Evolutionary conservation across 2,888 invertebrate species (phyloP).

Genomic region (Eristalis pertinax): DNA sequence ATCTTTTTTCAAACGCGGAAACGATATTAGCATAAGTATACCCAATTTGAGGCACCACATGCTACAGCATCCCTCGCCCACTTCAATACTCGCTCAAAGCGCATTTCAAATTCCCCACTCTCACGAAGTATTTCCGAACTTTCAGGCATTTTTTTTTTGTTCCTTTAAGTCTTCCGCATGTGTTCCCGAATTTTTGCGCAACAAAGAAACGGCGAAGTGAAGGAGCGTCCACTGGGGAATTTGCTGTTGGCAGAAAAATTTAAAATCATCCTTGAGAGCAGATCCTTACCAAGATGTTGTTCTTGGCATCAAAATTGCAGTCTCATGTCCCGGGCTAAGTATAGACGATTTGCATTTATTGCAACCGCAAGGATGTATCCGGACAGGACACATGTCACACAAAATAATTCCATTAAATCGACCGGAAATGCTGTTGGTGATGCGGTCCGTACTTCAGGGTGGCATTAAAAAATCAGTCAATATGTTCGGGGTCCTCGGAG

Average conservation of each 20-base stretch:
- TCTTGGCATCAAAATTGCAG: not conserved
- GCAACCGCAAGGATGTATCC: conserved; percentile 1
- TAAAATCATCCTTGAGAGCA: not conserved
- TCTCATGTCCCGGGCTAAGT: not conserved
- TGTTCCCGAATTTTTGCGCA: conserved; percentile 6
- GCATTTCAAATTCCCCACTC: conserved; percentile 3
- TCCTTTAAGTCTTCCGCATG: not conserved
- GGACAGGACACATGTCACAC: not conserved
- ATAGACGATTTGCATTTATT: not conserved
- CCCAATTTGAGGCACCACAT: not conserved
- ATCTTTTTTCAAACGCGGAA: not conserved
- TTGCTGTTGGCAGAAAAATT: conserved; percentile 1
- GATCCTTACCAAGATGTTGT: not conserved
- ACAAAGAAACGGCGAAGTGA: conserved; percentile 1
- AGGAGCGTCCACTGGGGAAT: not conserved
- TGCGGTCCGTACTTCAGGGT: not conserved
- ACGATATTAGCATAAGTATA: conserved; percentile 13
- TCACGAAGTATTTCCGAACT: not conserved
- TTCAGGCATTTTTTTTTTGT: not conserved
- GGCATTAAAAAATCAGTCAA: not conserved
- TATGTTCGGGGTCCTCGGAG: not conserved
- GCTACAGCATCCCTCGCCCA: not conserved
- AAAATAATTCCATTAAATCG: not conserved
- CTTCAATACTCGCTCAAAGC: not conserved
- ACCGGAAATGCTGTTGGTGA: not conserved